These are phyloP conservation scores for Chelonus insularis DNA, from an alignment of 1,140 invertebrate genomes.

Conservation along the genomic window DNA sequence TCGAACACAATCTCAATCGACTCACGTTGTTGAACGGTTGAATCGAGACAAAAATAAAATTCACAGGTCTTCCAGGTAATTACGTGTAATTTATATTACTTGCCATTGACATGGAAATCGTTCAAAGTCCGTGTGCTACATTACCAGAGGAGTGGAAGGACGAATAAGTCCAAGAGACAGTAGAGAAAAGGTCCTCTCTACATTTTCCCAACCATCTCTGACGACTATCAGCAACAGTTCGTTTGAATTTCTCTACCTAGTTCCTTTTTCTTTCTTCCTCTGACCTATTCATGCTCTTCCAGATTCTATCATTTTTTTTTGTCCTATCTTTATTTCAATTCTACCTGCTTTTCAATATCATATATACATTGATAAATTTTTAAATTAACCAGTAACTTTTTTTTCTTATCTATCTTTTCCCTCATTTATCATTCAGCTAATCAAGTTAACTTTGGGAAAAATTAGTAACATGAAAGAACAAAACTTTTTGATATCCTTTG, in stretches of 20 bases:
- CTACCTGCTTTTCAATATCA: slow-evolving; percentile 12
- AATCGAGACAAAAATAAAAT: slow-evolving; percentile 27
- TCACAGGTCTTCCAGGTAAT: slow-evolving; percentile 48
- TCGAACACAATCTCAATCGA: slow-evolving; percentile 10
- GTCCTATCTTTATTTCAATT: slow-evolving; percentile 35
- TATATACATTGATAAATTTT: no score
- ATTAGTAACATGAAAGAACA: no score
- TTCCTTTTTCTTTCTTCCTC: slow-evolving; percentile 19
- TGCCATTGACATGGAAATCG: slow-evolving; percentile 59
- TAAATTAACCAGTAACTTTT: no score
- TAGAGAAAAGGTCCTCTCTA: not conserved
- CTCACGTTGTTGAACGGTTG: not conserved
- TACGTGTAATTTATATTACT: slow-evolving; percentile 62
- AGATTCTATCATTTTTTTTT: slow-evolving; percentile 13
- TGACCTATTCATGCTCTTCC: slow-evolving; percentile 3
- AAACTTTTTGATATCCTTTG: no score
- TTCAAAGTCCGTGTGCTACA: slow-evolving; percentile 18
- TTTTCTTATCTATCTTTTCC: no score
- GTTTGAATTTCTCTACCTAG: slow-evolving; percentile 14
- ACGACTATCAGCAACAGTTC: not conserved
- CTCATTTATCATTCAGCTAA: no score
- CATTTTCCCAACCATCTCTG: not conserved
- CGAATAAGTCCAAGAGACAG: not conserved
- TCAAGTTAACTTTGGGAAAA: no score
- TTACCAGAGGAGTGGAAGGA: not conserved